Evolutionary conservation across 1,140 invertebrate genomes (phyloP), one percentile per base, ranked within the genome.

Genomic region (Bombus polaris): DNA sequence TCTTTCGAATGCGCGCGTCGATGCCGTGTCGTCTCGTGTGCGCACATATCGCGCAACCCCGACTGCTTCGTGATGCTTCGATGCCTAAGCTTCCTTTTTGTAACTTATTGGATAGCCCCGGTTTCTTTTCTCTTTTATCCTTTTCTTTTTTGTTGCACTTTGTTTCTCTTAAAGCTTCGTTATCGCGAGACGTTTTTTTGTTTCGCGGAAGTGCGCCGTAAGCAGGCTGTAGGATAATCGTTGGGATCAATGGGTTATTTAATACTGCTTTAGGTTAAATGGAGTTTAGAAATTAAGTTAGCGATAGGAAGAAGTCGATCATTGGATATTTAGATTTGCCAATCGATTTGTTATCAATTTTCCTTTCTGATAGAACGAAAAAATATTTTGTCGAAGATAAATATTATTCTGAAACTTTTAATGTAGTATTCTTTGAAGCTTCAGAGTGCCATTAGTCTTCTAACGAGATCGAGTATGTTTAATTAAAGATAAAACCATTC

Each of bases 1-100:
- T 83, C 86, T 89, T 90, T 71, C 85, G 85, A 53, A 84, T 47
- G 42, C 62, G 85, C 72, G 59, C 66, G 47, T 72, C 83, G 68
- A 75, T 76, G 22, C n/a, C 59, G 53, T 44, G 53, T 66, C 72
- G 82, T 83, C 62, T 57, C 75, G 44, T 35, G 65, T 42, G 37
- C 53, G 35, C 28, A 25, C 47, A 28, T 42, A 10, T 12, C 68
- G 37, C 6, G 35, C 42, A 47, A 53, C 47, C 47, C 44, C 77
- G 42, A 10, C n/a, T 39, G 39, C 32, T 10, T 66, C 42, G 35
- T 37, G 73, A 32, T 78, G 73, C 62, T n/a, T 71, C 37, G 47
- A 44, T 35, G 68, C 66, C 66, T 32, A 32, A 28, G 28, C 25
- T 83, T 78, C 28, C n/a, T 62, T 62, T 77, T 62, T 62, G 74